Evolutionary conservation across 2,113 vertebrate genomes (phyloP).

Genomic region (Pampusana beccarii): DNA sequence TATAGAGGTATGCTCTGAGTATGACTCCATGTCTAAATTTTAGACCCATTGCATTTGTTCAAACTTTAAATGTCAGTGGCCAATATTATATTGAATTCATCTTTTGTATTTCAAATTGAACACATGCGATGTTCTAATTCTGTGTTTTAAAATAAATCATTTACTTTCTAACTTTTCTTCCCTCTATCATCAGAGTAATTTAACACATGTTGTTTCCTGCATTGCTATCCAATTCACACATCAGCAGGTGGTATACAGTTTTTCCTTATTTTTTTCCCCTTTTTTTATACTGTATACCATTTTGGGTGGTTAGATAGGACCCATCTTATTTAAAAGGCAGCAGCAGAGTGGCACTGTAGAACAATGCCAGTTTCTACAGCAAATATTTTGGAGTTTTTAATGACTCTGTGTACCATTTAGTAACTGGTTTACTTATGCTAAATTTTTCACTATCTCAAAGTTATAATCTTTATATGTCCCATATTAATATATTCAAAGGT

Average conservation of each 20-base stretch:
- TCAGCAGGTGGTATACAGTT: constrained; percentile 59
- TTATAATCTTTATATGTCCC: too few relatives aligned
- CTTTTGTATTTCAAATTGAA: constrained; percentile 50
- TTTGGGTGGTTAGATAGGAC: background rate
- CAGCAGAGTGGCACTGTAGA: background rate
- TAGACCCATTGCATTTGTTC: background rate
- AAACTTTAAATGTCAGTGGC: constrained; percentile 18
- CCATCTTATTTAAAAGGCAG: background rate
- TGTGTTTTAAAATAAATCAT: constrained; percentile 57
- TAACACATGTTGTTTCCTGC: constrained; percentile 53
- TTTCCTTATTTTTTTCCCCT: background rate
- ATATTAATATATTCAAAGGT: constrained; percentile 62
- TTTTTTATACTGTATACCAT: background rate
- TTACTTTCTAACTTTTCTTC: constrained; percentile 52
- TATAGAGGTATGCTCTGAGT: background rate
- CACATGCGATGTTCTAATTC: constrained; percentile 54
- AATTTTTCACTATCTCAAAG: too few relatives aligned
- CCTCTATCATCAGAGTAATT: constrained; percentile 52
- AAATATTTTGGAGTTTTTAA: background rate
- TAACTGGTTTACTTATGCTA: constrained; percentile 14
- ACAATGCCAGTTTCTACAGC: background rate
- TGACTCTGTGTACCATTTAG: constrained; percentile 18
- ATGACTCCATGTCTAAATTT: background rate
- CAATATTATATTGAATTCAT: constrained; percentile 14
- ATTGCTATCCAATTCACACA: constrained; percentile 67